Evolutionary conservation across 2,888 invertebrate species (phyloP), one percentile per base, ranked within the genome.

Genomic region (Metacarcinus magister): DNA sequence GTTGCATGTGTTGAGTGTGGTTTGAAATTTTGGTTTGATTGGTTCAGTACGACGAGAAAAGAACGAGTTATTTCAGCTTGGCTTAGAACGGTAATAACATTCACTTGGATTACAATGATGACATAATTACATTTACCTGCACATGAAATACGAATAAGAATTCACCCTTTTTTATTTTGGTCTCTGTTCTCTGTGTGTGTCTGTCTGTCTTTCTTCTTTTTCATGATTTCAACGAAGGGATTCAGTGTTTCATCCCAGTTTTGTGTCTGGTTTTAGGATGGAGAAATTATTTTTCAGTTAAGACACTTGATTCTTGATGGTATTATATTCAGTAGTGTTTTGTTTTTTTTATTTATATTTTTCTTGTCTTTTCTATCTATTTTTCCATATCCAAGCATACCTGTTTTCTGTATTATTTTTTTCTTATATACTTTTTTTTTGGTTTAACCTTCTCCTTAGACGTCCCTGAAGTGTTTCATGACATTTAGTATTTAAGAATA

Each of bases 31-130:
- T 67, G 2, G 82, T 16, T 82, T 82, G 82, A 82, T 82, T 82
- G 28, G 82, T 82, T 82, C 82, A 32, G 82, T 2, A 16, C 23
- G 32, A 82, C 10, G 82, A 82, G 82, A 82, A 82, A 67, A 82
- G 82, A 32, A 82, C 82, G 16, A 32, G 82, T 32, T 82, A 82
- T 82, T 32, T 32, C 23, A 82, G 82, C 32, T 28, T 82, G 82
- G 82, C 82, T 82, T 82, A 32, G 32, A 28, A 32, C 32, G 10
- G 28, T 82, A 82, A 82, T 82, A 82, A 32, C 82, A 82, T 82
- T 82, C 32, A 82, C 82, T 8, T 28, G 82, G 82, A 82, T 82
- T 32, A 82, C 82, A 82, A 82, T 82, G 23, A 82, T 82, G 82
- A 82, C 32, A 82, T 82, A 82, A 82, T 82, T 82, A 82, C 82